These are phyloP conservation scores for Chromobotia macracanthus DNA, from an alignment of 2,797 vertebrate genomes.

Conservation along the genomic window DNA sequence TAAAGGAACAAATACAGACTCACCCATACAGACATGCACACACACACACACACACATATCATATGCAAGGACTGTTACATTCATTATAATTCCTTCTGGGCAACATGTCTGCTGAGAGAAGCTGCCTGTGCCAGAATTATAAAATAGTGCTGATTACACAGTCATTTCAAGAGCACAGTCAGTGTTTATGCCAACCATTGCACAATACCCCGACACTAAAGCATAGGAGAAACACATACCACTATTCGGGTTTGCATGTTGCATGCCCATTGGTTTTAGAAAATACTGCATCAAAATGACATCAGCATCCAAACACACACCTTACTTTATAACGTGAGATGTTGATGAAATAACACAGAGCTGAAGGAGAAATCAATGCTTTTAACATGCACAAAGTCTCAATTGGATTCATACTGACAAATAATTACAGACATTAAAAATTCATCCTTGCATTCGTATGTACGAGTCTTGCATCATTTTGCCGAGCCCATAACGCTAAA, in stretches of 20 bases:
- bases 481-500: slow-evolving; percentile 40
- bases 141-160: slow-evolving; percentile 39
- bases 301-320: not conserved
- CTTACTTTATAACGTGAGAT: slow-evolving; percentile 10
- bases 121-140: slow-evolving; percentile 40
- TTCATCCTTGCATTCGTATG: slow-evolving; percentile 31
- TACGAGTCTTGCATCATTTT: slow-evolving; percentile 33
- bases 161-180: slow-evolving; percentile 25
- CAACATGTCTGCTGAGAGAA: slow-evolving; percentile 32
- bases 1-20: slow-evolving; percentile 2
- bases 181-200: not conserved
- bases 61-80: slow-evolving; percentile 9
- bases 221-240: slow-evolving; percentile 10
- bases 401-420: slow-evolving; percentile 7
- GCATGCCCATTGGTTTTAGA: not conserved
- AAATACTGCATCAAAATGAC: not conserved
- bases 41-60: slow-evolving; percentile 1
- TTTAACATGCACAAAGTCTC: not conserved
- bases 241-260: not conserved
- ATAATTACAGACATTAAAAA: slow-evolving; percentile 30
- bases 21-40: too few species aligned
- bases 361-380: not conserved
- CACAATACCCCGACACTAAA: not conserved
- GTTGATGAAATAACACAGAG: not conserved
- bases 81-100: slow-evolving; percentile 40